These are phyloP conservation scores for Lithodes maja DNA, from an alignment of 2,888 invertebrate genomes.

Conservation along the genomic window DNA sequence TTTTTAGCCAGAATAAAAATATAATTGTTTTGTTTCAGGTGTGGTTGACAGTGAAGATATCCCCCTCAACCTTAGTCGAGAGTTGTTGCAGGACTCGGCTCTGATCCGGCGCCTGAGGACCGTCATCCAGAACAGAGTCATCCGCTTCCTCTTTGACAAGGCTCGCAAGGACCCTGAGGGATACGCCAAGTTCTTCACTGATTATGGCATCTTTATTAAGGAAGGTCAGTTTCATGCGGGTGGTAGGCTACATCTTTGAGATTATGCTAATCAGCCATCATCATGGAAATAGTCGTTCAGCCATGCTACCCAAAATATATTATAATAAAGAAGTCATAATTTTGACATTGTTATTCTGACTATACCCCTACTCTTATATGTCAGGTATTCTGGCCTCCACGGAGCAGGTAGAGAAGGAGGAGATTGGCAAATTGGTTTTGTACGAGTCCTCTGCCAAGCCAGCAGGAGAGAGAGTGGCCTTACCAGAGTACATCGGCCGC, in stretches of 20 bases:
- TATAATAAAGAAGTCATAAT: not conserved
- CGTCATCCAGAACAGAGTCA: conserved; percentile 87
- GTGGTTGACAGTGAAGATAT: conserved; percentile 99
- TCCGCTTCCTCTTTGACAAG: conserved; percentile 90
- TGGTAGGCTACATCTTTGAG: too few relatives aligned
- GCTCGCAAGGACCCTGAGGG: conserved; percentile 87
- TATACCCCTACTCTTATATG: not conserved
- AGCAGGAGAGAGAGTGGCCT: conserved; percentile 81
- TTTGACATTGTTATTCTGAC: not conserved
- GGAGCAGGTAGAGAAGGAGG: conserved; percentile 87
- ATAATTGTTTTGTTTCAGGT: conserved; percentile 75
- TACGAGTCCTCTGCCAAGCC: conserved; percentile 87
- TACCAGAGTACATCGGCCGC: conserved; percentile 86
- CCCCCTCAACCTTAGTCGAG: conserved; percentile 96
- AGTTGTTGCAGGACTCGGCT: conserved; percentile 94
- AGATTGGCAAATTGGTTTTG: conserved; percentile 69
- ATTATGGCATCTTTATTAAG: conserved; percentile 94
- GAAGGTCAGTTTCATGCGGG: conserved; percentile 78
- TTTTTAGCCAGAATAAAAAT: not conserved
- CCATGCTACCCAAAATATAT: not conserved
- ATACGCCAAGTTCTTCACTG: conserved; percentile 90
- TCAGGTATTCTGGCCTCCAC: conserved; percentile 86
- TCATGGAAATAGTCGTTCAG: too few relatives aligned
- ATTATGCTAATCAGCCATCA: too few relatives aligned
- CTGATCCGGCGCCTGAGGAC: conserved; percentile 90